Base-by-base conservation (phyloP, 2,888 invertebrate genomes). In the Trissonchulus latispiculum region DNA sequence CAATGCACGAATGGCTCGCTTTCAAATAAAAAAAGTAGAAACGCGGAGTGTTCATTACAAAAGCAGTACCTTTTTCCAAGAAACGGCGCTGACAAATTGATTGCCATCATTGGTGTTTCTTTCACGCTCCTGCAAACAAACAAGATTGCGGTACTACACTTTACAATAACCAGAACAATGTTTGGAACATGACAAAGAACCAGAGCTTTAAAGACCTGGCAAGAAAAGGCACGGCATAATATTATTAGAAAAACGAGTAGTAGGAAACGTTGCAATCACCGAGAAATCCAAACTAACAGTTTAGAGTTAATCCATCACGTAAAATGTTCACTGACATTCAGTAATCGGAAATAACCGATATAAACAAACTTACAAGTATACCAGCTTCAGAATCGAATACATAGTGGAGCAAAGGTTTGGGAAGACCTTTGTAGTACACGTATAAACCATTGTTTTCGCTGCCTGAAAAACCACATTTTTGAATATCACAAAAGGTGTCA, bases 31-130 rank as follows among this genome's bases (percentile, higher is more conserved):
- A 73, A 74, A 66, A 64, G 18, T 36, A 67, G 68, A 59, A 64
- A 36, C 31, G 23, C 23, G 32, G 32, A 32, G 23, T 28, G 33
- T 32, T 33, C 3, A 15, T 48, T 33, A 69, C 2, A 36, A 33
- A 35, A 69, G 31, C 33, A 64, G 81, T 78, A 85, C 85, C 72
- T 84, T 89, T 77, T 91, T 88, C 94, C 95, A 95, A 82, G 93
- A 93, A 2, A 95, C 94, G 0, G 95, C 95, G 23, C 94, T 94
- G 70, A 95, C 94, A 86, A 95, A 95, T 85, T 95, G 94, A 77
- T 90, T 91, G 1, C 90, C 88, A 74, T 93, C 93, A 15, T 74
- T 75, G 15, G 36, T n/a, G 32, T 31, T 36, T 32, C 73, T 66
- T 18, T 61, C 64, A 23, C 74, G 73, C 1, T 72, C 71, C 71